A percentile compares a stretch with the other conserved stretches of the same genome.
Evolutionary conservation across 2,888 invertebrate species (phyloP).

Genomic region (Seira ritae): DNA sequence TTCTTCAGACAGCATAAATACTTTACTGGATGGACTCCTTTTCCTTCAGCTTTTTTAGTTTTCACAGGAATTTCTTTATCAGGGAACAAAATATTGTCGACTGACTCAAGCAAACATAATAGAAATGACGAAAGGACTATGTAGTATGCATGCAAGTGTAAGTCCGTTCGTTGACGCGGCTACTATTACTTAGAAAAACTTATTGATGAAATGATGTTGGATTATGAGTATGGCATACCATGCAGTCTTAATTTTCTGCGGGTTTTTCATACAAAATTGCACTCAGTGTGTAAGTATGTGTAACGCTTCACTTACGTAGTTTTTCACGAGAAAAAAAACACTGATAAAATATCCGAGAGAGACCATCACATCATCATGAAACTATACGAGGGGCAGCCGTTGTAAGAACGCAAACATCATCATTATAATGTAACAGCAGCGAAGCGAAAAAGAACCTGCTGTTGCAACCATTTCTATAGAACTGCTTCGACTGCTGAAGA

Average conservation of each 20-base stretch:
- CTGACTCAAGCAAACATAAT: neutral
- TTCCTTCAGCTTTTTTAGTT: neutral
- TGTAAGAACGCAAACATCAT: neutral
- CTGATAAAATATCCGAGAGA: neutral
- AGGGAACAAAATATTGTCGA: neutral
- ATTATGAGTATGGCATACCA: conserved; percentile 17
- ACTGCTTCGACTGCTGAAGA: conserved; percentile 1
- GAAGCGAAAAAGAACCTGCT: conserved; percentile 16
- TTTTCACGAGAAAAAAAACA: neutral
- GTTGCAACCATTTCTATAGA: neutral
- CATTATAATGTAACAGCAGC: conserved; percentile 14
- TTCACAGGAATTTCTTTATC: neutral
- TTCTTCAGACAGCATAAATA: neutral
- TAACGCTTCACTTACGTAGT: conserved; percentile 5
- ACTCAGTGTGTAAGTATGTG: neutral
- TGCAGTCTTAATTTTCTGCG: conserved; percentile 31
- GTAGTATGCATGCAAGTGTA: neutral
- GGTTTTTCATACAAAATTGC: conserved; percentile 11
- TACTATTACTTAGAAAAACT: neutral
- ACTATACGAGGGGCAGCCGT: neutral
- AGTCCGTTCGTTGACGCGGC: conserved; percentile 14
- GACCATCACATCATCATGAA: neutral
- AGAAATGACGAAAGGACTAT: neutral
- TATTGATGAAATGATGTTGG: neutral
- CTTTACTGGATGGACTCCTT: conserved; percentile 5